Percentiles rank a stretch among this genome's conserved stretches.
Conservation (phyloP, 2,113 vertebrate species). For the Peromyscus polionotus region DNA sequence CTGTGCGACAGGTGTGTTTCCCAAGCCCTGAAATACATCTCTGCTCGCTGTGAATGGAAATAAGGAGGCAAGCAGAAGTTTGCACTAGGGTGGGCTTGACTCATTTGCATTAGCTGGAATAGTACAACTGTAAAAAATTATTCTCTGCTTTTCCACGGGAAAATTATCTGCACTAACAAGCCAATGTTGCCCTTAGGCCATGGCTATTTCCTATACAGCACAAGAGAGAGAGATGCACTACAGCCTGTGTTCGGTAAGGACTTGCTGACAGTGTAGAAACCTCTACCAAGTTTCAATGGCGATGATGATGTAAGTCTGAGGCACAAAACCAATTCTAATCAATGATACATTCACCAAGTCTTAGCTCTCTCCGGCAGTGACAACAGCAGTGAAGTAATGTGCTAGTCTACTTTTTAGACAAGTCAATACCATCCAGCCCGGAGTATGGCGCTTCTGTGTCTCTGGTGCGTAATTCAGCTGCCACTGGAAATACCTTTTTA, state of each 20-base stretch:
- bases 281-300: background rate
- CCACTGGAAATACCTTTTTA: slow-evolving; percentile 49
- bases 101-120: background rate
- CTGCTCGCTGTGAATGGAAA: background rate
- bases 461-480: background rate
- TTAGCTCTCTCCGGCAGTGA: background rate
- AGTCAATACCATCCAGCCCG: background rate
- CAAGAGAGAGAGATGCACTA: fast-evolving
- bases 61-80: background rate
- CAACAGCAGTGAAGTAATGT: background rate
- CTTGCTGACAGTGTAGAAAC: fast-evolving
- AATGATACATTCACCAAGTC: background rate
- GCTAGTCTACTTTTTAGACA: background rate
- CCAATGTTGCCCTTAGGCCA: background rate
- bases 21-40: background rate
- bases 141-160: background rate
- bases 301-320: background rate
- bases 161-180: background rate
- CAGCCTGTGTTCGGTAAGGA: fast-evolving
- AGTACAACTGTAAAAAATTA: background rate
- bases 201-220: background rate
- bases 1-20: background rate
- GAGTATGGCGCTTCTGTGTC: background rate
- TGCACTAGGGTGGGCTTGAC: background rate
- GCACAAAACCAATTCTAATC: background rate